Percentiles rank a stretch among this genome's conserved stretches.
Conservation (phyloP, 2,113 vertebrate genomes). For the Zosterops hypoxanthus region DNA sequence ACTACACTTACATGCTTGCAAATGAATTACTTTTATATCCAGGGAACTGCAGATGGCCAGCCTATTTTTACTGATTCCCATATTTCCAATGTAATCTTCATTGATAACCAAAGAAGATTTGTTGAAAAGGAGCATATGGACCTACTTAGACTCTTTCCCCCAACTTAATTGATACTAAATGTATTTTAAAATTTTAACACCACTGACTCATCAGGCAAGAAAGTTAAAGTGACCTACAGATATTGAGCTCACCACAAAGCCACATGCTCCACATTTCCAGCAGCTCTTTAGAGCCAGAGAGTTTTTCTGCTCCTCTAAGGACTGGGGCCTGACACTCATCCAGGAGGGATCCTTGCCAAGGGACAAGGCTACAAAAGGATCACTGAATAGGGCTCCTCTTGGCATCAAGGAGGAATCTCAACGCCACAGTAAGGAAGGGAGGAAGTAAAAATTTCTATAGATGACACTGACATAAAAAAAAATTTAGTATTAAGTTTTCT, state of each 20-base stretch:
- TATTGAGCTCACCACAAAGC: not conserved
- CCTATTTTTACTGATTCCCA: not conserved
- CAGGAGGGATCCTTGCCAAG: not conserved
- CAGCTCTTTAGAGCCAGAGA: not conserved
- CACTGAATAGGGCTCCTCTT: not conserved
- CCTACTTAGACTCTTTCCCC: not conserved
- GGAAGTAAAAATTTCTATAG: not conserved
- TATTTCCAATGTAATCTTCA: not conserved
- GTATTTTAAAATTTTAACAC: not conserved
- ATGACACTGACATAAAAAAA: not conserved
- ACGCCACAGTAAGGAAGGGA: not conserved
- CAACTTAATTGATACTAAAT: not conserved
- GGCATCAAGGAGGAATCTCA: not conserved
- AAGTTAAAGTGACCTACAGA: not conserved
- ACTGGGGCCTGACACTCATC: not conserved
- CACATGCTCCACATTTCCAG: not conserved
- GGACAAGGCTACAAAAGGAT: not conserved
- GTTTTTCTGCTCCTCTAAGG: not conserved
- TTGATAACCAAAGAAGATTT: not conserved
- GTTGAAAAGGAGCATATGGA: not conserved
- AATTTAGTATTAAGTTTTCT: conserved; percentile 9
- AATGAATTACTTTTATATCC: not conserved
- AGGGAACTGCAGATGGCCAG: not conserved
- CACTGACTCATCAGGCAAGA: not conserved
- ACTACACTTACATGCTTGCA: not conserved